Base-by-base conservation (phyloP, 2,113 vertebrate species). In the Mixornis gularis region DNA sequence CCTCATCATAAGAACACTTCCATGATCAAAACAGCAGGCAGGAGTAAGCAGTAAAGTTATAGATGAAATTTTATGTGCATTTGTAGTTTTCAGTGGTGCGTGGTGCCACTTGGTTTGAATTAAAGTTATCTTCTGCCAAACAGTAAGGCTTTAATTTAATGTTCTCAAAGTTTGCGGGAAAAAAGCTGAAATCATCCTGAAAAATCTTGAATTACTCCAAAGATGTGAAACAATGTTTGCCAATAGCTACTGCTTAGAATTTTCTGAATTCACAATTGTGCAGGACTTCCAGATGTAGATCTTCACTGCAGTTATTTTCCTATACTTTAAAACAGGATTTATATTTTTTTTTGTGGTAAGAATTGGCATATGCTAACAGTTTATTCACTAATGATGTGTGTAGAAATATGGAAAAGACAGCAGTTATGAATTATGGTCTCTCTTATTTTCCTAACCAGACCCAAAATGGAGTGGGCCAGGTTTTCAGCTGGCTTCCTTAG, bases 161-260 rank as follows among this genome's bases (percentile, higher is more conserved):
- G 55, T 94, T 91, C 79, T 89, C 63, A 43, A 0, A 36, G 40
- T 82, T 82, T 1, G 2, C 62, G 21, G 36, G 14, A 48, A 59
- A 65, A 90, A 25, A 27, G 1, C n/a, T 59, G 26, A 77, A 94
- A 80, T 59, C 25, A 56, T 69, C 34, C 41, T 76, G 66, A 85
- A 92, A 96, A 85, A 65, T 76, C 70, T 79, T 72, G 79, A 79
- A 76, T 94, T 79, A 62, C 74, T 87, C 63, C 36, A 58, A 87
- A 74, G 27, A 36, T 44, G 36, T 4, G 25, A 81, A 64, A 24
- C 13, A 49, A 6, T 14, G 15, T 81, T 95, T 95, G 73, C 84
- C 94, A 94, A 38, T 21, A 81, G 63, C 36, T 79, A 34, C 53
- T 74, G 27, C n/a, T 85, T 59, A 41, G 41, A 84, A 59, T 83